Evolutionary conservation across 2,113 vertebrate genomes (phyloP).

Genomic region (Agelaius phoeniceus): DNA sequence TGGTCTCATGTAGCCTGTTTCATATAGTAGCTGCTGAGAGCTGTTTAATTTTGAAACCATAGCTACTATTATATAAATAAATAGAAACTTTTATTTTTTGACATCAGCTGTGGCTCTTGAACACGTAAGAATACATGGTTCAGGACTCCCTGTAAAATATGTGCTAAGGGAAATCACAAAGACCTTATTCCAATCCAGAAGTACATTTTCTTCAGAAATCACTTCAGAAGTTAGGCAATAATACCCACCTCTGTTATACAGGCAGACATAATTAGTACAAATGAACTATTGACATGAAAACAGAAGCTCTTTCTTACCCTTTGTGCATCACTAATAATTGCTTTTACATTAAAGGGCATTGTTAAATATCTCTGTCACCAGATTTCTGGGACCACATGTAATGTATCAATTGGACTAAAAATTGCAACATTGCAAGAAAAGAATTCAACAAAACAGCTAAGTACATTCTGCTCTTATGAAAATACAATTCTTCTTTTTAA

Average conservation of each 20-base stretch:
- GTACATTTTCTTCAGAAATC: neutral
- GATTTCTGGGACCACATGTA: neutral
- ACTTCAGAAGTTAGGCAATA: neutral
- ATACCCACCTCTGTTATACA: neutral
- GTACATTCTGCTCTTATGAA: neutral
- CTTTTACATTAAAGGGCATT: neutral
- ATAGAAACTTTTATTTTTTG: neutral
- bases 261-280: neutral
- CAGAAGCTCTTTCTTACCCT: neutral
- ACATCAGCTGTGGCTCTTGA: neutral
- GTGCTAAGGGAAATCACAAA: neutral
- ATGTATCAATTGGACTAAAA: neutral
- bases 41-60: neutral
- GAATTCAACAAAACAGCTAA: neutral
- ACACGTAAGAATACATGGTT: neutral
- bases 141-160: neutral
- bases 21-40: neutral
- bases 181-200: neutral
- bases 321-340: neutral
- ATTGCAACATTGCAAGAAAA: neutral
- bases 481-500: neutral
- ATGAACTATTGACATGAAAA: neutral
- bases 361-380: neutral
- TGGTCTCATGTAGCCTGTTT: neutral
- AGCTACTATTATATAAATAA: neutral